phyloP scores from a whole-genome alignment of 53 echinoderm and acorn worm species.

The Luidia sarsii region DNA sequence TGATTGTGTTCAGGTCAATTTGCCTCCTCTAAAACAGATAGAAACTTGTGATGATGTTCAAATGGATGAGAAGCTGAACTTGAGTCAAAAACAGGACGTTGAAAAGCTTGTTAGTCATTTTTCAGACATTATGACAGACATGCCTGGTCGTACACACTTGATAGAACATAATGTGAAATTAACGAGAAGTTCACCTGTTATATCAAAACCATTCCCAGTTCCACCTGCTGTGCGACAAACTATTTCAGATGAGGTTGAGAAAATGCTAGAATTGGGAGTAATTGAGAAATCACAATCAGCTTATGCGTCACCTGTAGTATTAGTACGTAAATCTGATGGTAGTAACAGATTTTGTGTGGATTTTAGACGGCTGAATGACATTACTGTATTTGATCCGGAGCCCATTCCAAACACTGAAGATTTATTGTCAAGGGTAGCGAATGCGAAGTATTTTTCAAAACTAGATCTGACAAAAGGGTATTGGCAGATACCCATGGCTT shows the following conservation, averaged over 20 bases:
- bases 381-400: constrained; percentile 56
- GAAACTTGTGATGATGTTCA: constrained; percentile 1
- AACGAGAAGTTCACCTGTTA: constrained; percentile 12
- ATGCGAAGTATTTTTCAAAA: constrained; percentile 54
- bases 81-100: constrained; percentile 18
- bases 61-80: not conserved
- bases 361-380: not conserved
- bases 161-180: constrained; percentile 43
- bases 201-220: constrained; percentile 26
- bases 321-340: not conserved
- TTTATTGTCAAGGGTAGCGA: constrained; percentile 33
- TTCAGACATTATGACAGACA: constrained; percentile 12
- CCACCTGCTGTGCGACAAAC: constrained; percentile 12
- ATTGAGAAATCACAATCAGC: constrained; percentile 11
- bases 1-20: not conserved
- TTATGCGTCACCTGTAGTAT: constrained; percentile 27
- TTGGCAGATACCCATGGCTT: constrained; percentile 63
- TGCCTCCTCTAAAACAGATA: not conserved
- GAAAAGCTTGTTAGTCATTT: not conserved
- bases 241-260: constrained; percentile 11
- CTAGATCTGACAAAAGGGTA: constrained; percentile 67
- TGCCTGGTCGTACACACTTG: constrained; percentile 48
- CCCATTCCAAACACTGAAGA: constrained; percentile 58
- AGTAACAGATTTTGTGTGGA: constrained; percentile 1
- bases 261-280: constrained; percentile 31